These are phyloP conservation scores for Gallinago nigripennis DNA, from an alignment of 2,797 vertebrate species.

Conservation along the genomic window DNA sequence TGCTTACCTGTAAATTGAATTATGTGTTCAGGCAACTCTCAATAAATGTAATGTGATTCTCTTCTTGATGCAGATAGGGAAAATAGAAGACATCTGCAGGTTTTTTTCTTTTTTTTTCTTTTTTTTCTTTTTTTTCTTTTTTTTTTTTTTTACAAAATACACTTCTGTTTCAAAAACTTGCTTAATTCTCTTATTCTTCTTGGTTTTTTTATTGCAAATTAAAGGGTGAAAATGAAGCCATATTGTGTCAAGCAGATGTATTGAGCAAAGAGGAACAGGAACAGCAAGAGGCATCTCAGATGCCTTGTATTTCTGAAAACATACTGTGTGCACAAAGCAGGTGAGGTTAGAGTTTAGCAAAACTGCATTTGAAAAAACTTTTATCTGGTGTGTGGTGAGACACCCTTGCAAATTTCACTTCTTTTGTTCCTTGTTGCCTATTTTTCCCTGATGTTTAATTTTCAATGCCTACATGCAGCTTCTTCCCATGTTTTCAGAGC, in stretches of 20 bases:
- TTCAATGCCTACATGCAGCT: background rate
- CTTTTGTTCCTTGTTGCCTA: background rate
- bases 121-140: background rate
- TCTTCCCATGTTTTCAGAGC: background rate
- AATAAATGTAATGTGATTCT: background rate
- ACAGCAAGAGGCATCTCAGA: background rate
- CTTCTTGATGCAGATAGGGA: background rate
- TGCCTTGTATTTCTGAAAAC: slow-evolving; percentile 2
- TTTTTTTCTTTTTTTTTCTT: background rate
- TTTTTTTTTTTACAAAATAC: background rate
- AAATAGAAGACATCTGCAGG: background rate
- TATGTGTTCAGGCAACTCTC: background rate
- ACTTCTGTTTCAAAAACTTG: background rate
- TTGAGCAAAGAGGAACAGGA: slow-evolving; percentile 25
- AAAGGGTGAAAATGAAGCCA: slow-evolving; percentile 51
- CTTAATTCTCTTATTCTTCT: background rate
- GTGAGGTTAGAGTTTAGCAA: slow-evolving; percentile 58
- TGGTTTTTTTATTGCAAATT: slow-evolving; percentile 33
- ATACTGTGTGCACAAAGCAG: slow-evolving; percentile 38
- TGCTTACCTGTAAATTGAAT: background rate
- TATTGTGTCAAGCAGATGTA: slow-evolving; percentile 10
- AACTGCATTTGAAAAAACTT: background rate
- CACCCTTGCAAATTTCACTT: background rate
- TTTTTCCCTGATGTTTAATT: background rate
- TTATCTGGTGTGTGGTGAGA: background rate